Base-by-base conservation (phyloP, 1,140 invertebrate genomes). In the Cyclargus thomasi region DNA sequence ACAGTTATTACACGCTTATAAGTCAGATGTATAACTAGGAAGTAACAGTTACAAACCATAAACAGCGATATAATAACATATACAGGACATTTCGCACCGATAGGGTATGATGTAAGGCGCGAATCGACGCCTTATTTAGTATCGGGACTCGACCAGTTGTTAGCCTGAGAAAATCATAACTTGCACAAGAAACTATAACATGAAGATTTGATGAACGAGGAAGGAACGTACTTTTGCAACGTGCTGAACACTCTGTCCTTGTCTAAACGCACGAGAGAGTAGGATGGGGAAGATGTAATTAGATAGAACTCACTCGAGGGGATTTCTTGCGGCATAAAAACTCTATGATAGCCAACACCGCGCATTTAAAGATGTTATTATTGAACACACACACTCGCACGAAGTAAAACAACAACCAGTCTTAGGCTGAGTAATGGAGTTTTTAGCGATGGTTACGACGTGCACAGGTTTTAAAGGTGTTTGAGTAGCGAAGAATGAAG, bases 81-180 rank as follows among this genome's bases (percentile, higher is more conserved):
- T 65, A 65, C 64, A 23, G 53, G 53, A 65, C 23, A 57, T 23
- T 65, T 65, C 7, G n/a, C 64, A 29, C 10, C n/a, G 22, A 55
- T 55, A 65, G 53, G 64, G 21, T n/a, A 55, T 35, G 80, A 76
- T 78, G 74, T 77, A 72, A 81, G 77, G 79, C 80, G 78, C 73
- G 85, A 84, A 87, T 76, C 75, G 78, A 71, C 73, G 74, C 85
- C 81, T 78, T 88, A 88, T 85, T 82, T 85, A 83, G 85, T 70
- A 75, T 77, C 76, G 83, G 79, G 82, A 83, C 77, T 73, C 72
- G 85, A 86, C 83, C 75, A 82, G 86, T 87, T 74, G 69, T 72
- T 71, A 78, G 80, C 80, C 82, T 89, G 85, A 86, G 85, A 86
- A 88, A 85, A 79, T 85, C 76, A 74, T 77, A 71, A 75, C 72